Base-by-base conservation (phyloP, 2,888 invertebrate genomes). In the Podotricha telesiphe region DNA sequence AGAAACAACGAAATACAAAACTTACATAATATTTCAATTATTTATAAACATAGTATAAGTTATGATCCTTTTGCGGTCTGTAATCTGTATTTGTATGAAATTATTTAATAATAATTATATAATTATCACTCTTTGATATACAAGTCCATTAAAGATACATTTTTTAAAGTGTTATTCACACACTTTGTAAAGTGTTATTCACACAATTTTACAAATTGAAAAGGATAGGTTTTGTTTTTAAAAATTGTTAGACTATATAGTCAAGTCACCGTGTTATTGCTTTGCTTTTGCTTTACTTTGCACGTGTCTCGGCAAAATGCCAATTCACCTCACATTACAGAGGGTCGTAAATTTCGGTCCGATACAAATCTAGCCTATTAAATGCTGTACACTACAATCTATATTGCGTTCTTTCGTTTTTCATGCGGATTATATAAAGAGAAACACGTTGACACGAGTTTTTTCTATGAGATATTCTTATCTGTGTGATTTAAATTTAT, bases 301-400 rank as follows among this genome's bases (percentile, higher is more conserved):
- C 71, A 69, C 67, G 69, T 65, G 61, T 63, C 75, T 79, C 76
- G 82, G 83, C 82, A 76, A 68, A 68, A 63, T 73, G 82, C 82
- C 83, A 84, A 79, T 76, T 68, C 77, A 73, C 70, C 77, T 77
- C 77, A 59, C 20, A 45, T 37, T 37, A 58, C 28, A 59, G 50
- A 19, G 28, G 40, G 37, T 47, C 47, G 6, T n/a, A 42, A 53
- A 53, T 40, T 53, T 51, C 37, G 10, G 34, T 37, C 62, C 34
- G 62, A 34, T 48, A 62, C 47, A 37, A 48, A 62, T 48, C 34
- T 62, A 19, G 34, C 19, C 62, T 47, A 15, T 19, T 34, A 48
- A 22, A 62, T 19, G 19, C 47, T 34, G 3, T 47, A 45, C 11
- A 45, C 11, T 13, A 61, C n/a, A 34, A 34, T 17, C 15, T 17